Percentiles rank a stretch among this genome's conserved stretches.
These are phyloP conservation scores for Gasterosteus nipponicus DNA, from an alignment of 2,113 vertebrate genomes.

Conservation along the genomic window DNA sequence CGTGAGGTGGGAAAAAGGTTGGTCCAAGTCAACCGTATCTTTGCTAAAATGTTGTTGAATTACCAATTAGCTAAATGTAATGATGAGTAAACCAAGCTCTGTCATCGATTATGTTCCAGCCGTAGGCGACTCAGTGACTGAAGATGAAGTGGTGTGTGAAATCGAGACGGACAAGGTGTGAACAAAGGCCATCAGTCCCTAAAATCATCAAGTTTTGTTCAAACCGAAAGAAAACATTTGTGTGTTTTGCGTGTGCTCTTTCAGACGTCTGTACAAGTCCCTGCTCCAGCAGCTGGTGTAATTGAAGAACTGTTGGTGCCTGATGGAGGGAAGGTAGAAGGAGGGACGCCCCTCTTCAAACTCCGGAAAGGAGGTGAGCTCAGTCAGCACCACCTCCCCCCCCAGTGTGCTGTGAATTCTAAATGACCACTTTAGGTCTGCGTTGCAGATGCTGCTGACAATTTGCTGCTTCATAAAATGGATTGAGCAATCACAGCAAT, in stretches of 20 bases:
- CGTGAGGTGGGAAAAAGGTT: constrained; percentile 99
- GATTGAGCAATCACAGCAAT: neutral
- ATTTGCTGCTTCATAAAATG: neutral
- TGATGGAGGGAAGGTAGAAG: constrained; percentile 93
- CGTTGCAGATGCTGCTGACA: neutral
- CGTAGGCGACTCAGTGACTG: constrained; percentile 91
- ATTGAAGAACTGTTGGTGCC: constrained; percentile 95
- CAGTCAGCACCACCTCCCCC: neutral
- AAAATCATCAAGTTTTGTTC: neutral
- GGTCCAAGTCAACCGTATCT: constrained; percentile 2
- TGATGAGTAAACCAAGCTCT: neutral
- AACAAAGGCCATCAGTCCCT: neutral
- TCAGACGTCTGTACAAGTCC: constrained; percentile 95
- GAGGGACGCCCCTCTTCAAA: constrained; percentile 92
- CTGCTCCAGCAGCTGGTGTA: constrained; percentile 90
- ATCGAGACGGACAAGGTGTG: constrained; percentile 98
- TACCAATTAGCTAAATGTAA: neutral
- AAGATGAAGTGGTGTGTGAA: constrained; percentile 98
- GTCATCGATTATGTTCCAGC: constrained; percentile 77
- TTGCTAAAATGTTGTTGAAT: neutral
- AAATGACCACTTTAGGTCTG: neutral
- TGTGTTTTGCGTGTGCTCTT: constrained; percentile 3
- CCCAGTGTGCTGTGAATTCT: neutral
- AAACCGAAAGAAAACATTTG: neutral
- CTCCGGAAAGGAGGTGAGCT: constrained; percentile 91